Conservation (phyloP, 2,888 invertebrate species). For the Phaonia tiefii region DNA sequence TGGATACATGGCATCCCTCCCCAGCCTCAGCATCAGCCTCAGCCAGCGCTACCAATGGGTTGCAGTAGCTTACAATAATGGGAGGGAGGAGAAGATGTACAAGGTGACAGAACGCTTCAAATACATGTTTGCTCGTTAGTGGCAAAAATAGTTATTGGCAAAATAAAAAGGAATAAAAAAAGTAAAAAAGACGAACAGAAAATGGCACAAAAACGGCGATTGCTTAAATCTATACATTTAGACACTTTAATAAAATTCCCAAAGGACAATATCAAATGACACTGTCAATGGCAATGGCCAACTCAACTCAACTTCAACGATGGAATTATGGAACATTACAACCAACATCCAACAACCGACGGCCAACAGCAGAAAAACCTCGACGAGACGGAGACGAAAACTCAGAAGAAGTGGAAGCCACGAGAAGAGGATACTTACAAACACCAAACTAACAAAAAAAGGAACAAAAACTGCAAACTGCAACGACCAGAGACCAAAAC, state of each 20-base stretch:
- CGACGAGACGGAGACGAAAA: background rate
- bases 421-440: background rate
- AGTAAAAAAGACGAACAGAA: background rate
- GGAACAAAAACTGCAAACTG: background rate
- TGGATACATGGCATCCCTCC: background rate
- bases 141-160: conserved; percentile 40
- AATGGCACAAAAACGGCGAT: background rate
- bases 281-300: conserved; percentile 59
- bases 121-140: conserved; percentile 24
- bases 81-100: background rate
- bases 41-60: background rate
- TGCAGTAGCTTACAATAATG: background rate
- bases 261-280: conserved; percentile 65
- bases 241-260: conserved; percentile 66
- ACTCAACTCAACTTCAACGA: conserved; percentile 54
- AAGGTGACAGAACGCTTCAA: conserved; percentile 20
- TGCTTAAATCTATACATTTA: conserved; percentile 41
- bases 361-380: conserved; percentile 31
- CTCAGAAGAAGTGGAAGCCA: background rate
- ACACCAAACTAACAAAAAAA: conserved; percentile 18
- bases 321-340: conserved; percentile 60
- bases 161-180: conserved; percentile 20
- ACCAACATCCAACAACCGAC: conserved; percentile 22
- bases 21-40: too few species aligned
- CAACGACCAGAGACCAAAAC: background rate